Evolutionary conservation across 2,113 vertebrate species (phyloP), one percentile per base, ranked within the genome.

Genomic region (Meles meles): DNA sequence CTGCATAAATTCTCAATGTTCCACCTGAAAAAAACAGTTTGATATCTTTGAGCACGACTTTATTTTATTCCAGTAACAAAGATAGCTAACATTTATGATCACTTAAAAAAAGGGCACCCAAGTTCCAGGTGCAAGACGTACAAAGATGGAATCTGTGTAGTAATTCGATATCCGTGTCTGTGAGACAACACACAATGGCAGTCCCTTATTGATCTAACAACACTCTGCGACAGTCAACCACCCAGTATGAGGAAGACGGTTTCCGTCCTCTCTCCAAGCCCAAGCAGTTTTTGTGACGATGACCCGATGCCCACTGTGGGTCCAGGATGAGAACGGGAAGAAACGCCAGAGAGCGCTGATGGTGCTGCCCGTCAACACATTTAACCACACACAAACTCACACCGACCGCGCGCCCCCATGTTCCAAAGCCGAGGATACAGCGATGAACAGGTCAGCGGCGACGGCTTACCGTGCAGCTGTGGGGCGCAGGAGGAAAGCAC

Each of bases 1-100:
- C 99, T 1, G 99, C 99, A 84, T 99, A 99, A 96, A 99, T 99
- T 94, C 99, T 98, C 97, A 99, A 91, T 0, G 99, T 99, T 31
- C 99, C 99, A 97, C 99, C 99, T 99, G 96, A 86, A 98, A 98
- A 37, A 71, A 97, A 97, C 34, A 67, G 42, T 44, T 39, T 49
- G 52, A 55, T 18, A 49, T 31, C 63, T 79, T 7, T 94, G 44
- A 96, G 37, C 55, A 55, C 23, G 61, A 52, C 23, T 37, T 74
- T 9, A 20, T 27, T 49, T 39, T 42, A 76, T 7, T 21, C 49
- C n/a, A 67, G 0, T 27, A 47, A 34, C 5, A 89, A 39, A 44
- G 4, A 42, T 1, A 44, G 44, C 34, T 5, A 31, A 20, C 23
- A 14, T 8, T 55, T 34, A 31, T 12, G 25, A 18, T n/a, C 61